phyloP scores from a whole-genome alignment of 2,113 vertebrate genomes.

The Chionodraco myersi region DNA sequence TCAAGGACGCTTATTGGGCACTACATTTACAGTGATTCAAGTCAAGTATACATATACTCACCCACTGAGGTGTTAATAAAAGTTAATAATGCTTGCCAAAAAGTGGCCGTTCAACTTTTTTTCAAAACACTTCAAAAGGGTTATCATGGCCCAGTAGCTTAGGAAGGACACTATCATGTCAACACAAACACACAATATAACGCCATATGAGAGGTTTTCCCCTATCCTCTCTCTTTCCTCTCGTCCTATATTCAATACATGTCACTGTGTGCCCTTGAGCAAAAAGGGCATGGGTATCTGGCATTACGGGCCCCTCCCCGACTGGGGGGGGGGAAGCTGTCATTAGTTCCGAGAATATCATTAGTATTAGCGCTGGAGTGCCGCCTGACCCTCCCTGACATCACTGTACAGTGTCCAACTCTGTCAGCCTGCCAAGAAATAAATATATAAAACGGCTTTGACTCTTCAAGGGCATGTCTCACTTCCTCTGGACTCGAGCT shows the following conservation, averaged over 20 bases:
- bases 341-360: conserved; percentile 15
- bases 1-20: no score
- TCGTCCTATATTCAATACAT: conserved; percentile 7
- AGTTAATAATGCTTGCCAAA: neutral
- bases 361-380: conserved; percentile 29
- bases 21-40: no score
- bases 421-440: conserved; percentile 35
- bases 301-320: neutral
- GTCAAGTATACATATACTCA: neutral
- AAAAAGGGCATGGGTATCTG: conserved; percentile 23
- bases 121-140: neutral
- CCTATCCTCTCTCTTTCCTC: neutral
- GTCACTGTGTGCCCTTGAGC: conserved; percentile 4
- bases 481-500: conserved; percentile 5
- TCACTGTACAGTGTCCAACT: conserved; percentile 31
- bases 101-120: neutral
- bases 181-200: neutral
- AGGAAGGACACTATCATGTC: neutral
- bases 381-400: conserved; percentile 29
- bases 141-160: neutral
- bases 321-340: conserved; percentile 2
- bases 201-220: neutral
- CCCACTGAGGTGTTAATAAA: neutral
- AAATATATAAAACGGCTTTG: neutral
- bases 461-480: conserved; percentile 63